These are phyloP conservation scores for Gnathonemus longibarbis DNA, from an alignment of 2,113 vertebrate genomes.

Conservation along the genomic window DNA sequence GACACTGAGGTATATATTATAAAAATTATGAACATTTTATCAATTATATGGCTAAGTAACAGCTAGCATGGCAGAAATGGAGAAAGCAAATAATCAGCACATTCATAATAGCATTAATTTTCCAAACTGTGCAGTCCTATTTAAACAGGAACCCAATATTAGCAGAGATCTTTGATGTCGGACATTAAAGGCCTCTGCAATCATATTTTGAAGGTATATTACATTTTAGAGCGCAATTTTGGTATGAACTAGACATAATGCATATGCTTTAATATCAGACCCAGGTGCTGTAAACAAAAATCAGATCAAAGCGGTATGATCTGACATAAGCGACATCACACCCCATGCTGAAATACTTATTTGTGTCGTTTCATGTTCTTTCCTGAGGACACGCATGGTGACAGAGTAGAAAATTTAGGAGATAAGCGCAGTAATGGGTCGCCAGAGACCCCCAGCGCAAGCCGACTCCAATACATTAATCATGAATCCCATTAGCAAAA, in stretches of 20 bases:
- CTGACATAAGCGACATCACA: not conserved
- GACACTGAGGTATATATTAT: not conserved
- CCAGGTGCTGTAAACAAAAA: not conserved
- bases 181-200: not conserved
- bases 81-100: not conserved
- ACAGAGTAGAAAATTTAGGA: not conserved
- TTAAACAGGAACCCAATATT: not conserved
- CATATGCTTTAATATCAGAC: not conserved
- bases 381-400: not conserved
- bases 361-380: not conserved
- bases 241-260: not conserved
- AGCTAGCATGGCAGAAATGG: not conserved
- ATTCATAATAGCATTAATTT: not conserved
- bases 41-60: not conserved
- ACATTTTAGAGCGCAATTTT: constrained; percentile 2
- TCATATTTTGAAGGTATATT: not conserved
- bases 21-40: not conserved
- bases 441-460: not conserved
- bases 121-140: not conserved
- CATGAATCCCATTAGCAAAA: constrained; percentile 18
- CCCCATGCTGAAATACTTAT: not conserved
- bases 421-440: not conserved
- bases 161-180: not conserved
- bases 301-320: not conserved
- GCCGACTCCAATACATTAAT: not conserved